phyloP scores from a whole-genome alignment of 2,113 vertebrate genomes.

The Microtus oregoni region DNA sequence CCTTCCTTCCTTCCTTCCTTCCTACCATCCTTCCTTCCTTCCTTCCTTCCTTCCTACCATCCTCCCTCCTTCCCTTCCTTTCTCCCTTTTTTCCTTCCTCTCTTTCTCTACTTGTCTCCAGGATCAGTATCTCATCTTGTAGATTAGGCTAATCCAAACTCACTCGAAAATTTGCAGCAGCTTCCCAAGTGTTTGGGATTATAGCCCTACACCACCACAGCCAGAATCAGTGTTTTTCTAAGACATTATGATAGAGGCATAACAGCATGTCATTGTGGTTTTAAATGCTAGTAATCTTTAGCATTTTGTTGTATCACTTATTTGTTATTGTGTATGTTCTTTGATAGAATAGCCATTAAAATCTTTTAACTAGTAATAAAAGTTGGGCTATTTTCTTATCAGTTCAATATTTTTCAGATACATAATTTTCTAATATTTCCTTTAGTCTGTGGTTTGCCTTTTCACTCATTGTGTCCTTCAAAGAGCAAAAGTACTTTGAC shows the following conservation, averaged over 20 bases:
- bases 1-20: neutral
- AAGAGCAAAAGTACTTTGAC: neutral
- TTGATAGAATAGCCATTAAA: constrained; percentile 24
- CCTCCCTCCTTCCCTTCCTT: too few species aligned
- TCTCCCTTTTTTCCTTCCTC: neutral
- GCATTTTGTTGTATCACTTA: constrained; percentile 8
- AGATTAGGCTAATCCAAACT: neutral
- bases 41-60: too few species aligned
- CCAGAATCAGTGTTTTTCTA: neutral
- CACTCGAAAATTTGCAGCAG: neutral
- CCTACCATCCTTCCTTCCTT: too few species aligned
- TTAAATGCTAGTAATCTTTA: neutral
- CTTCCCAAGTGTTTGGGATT: neutral
- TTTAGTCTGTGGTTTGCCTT: constrained; percentile 17
- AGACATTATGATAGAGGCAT: neutral
- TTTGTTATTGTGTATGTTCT: neutral
- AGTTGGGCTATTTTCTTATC: neutral
- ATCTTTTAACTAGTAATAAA: neutral
- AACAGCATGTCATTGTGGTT: neutral
- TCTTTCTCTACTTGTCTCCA: neutral
- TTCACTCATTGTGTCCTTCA: neutral
- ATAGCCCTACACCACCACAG: neutral
- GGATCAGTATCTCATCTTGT: neutral
- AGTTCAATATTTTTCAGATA: neutral
- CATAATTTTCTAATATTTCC: constrained; percentile 39